These are phyloP conservation scores for Orgyia antiqua DNA, from an alignment of 2,888 invertebrate species.

Conservation along the genomic window DNA sequence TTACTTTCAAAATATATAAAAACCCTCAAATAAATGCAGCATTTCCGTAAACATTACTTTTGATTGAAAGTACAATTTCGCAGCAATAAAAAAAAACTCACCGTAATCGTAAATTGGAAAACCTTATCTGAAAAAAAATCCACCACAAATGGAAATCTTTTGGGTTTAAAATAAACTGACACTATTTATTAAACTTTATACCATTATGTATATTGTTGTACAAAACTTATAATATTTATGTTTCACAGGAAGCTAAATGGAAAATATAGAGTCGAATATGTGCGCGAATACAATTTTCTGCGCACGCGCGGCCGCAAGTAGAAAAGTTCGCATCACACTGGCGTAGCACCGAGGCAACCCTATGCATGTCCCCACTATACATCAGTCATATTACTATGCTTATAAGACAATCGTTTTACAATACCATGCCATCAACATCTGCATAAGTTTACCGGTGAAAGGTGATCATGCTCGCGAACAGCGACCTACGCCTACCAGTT, in stretches of 20 bases:
- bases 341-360: slow-evolving; percentile 29
- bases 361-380: slow-evolving; percentile 22
- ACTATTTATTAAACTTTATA: slow-evolving; percentile 7
- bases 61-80: slow-evolving; percentile 7
- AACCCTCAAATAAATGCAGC: too few relatives aligned
- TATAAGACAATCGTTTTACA: slow-evolving; percentile 13
- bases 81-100: slow-evolving; percentile 41
- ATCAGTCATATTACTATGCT: slow-evolving; percentile 16
- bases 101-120: slow-evolving; percentile 52
- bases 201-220: too few relatives aligned
- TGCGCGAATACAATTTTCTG: slow-evolving; percentile 19
- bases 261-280: slow-evolving; percentile 7
- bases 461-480: slow-evolving; percentile 11
- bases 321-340: slow-evolving; percentile 42
- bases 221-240: background rate
- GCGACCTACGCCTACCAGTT: background rate
- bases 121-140: slow-evolving; percentile 35
- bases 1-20: too few relatives aligned
- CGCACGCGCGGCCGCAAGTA: slow-evolving; percentile 37
- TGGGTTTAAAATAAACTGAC: slow-evolving; percentile 18
- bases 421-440: slow-evolving; percentile 19
- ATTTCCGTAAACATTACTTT: too few relatives aligned
- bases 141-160: slow-evolving; percentile 14
- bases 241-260: slow-evolving; percentile 5
- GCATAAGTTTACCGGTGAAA: slow-evolving; percentile 21